A percentile compares a stretch with the other conserved stretches of the same genome.
phyloP scores from a whole-genome alignment of 2,113 vertebrate species.

The Neogobius melanostomus region DNA sequence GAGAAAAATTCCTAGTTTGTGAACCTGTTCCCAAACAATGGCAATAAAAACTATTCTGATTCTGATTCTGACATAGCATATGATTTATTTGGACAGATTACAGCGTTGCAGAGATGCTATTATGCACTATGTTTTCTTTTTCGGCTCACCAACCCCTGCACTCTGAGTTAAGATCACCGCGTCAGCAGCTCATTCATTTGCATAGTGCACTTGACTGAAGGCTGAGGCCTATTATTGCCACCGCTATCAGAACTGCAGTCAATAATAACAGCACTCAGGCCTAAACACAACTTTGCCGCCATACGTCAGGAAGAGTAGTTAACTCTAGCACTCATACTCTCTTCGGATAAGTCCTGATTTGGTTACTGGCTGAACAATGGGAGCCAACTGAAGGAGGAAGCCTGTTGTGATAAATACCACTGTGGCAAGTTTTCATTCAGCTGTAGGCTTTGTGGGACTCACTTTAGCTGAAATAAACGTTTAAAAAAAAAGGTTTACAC shows the following conservation, averaged over 20 bases:
- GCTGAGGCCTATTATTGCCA: background rate
- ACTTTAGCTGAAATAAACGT: background rate
- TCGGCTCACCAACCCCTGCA: background rate
- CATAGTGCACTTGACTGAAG: background rate
- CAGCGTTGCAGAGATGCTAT: background rate
- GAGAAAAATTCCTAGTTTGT: too few relatives aligned
- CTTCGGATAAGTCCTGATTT: background rate
- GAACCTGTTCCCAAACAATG: too few relatives aligned
- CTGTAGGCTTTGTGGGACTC: background rate
- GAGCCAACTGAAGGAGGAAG: background rate
- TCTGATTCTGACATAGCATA: background rate
- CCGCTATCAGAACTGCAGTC: background rate
- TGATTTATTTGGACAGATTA: background rate
- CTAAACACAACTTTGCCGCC: background rate
- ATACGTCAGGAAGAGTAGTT: background rate
- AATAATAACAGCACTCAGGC: constrained; percentile 3
- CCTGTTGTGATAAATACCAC: background rate
- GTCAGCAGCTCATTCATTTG: background rate
- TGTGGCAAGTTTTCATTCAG: background rate
- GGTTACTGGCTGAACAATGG: background rate
- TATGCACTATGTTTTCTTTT: background rate
- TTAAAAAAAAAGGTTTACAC: background rate
- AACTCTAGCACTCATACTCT: background rate
- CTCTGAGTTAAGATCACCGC: background rate
- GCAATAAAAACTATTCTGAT: too few relatives aligned